These are phyloP conservation scores for Drosophila meridionalis DNA, from an alignment of 2,888 invertebrate species.

Conservation along the genomic window DNA sequence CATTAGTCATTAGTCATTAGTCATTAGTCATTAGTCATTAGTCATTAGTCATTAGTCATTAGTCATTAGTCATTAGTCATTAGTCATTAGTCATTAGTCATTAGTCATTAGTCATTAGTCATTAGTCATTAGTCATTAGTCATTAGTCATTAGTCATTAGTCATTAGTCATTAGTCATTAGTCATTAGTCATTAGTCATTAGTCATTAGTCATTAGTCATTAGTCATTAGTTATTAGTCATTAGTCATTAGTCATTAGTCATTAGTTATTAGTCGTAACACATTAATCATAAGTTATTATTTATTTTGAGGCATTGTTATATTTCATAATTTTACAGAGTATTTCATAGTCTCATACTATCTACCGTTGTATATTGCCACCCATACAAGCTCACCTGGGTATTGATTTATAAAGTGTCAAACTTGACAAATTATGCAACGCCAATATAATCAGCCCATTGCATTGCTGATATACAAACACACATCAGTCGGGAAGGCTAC, in stretches of 20 bases:
- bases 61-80: not conserved
- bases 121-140: not conserved
- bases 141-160: not conserved
- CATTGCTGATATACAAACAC: slow-evolving; percentile 43
- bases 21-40: not conserved
- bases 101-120: not conserved
- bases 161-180: not conserved
- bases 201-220: not conserved
- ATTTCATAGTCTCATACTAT: slow-evolving; percentile 3
- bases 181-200: not conserved
- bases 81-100: not conserved
- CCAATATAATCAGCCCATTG: slow-evolving; percentile 44
- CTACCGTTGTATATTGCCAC: not conserved
- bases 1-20: not conserved
- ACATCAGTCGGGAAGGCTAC: not conserved
- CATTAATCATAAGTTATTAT: not conserved
- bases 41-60: not conserved
- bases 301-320: not conserved
- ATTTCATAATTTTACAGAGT: not conserved
- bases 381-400: slow-evolving; percentile 8
- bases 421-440: slow-evolving; percentile 60
- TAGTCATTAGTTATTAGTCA: too few relatives aligned
- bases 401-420: slow-evolving; percentile 66
- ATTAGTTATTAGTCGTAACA: not conserved
- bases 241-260: not conserved